A percentile compares a stretch with the other conserved stretches of the same genome.
Evolutionary conservation across 2,888 invertebrate species (phyloP).

Genomic region (Escarpia spicata): DNA sequence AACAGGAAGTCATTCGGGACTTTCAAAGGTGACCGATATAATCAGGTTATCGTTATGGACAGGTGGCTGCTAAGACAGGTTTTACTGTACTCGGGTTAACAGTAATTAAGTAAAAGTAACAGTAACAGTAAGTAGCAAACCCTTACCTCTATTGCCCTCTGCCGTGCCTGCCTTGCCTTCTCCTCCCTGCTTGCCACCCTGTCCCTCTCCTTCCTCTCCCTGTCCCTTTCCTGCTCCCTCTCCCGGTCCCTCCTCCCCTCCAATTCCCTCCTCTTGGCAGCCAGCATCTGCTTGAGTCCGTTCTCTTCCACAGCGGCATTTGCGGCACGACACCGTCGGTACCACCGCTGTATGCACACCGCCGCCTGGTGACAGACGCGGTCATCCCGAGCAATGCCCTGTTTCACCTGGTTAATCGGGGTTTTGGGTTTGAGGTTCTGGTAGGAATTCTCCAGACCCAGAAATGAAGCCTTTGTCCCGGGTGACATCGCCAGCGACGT

Average conservation of each 20-base stretch:
- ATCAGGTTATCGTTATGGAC: too few relatives aligned
- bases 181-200: slow-evolving; percentile 55
- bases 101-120: too few relatives aligned
- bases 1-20: too few relatives aligned
- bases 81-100: too few relatives aligned
- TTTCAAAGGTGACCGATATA: too few relatives aligned
- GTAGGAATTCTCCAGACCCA: slow-evolving; percentile 61
- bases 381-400: slow-evolving; percentile 22
- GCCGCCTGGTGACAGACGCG: slow-evolving; percentile 53
- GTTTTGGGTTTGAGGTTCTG: slow-evolving; percentile 63
- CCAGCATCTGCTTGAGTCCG: slow-evolving; percentile 53
- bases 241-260: slow-evolving; percentile 45
- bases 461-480: slow-evolving; percentile 52
- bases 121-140: background rate
- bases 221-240: slow-evolving; percentile 45
- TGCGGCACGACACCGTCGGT: slow-evolving; percentile 51
- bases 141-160: slow-evolving; percentile 59
- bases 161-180: slow-evolving; percentile 56
- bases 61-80: too few relatives aligned
- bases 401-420: slow-evolving; percentile 58
- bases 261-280: slow-evolving; percentile 50
- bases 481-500: slow-evolving; percentile 54
- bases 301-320: slow-evolving; percentile 48
- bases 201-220: slow-evolving; percentile 46
- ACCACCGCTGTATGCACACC: slow-evolving; percentile 60